Evolutionary conservation across 2,113 vertebrate genomes (phyloP).

Genomic region (Bufo bufo): DNA sequence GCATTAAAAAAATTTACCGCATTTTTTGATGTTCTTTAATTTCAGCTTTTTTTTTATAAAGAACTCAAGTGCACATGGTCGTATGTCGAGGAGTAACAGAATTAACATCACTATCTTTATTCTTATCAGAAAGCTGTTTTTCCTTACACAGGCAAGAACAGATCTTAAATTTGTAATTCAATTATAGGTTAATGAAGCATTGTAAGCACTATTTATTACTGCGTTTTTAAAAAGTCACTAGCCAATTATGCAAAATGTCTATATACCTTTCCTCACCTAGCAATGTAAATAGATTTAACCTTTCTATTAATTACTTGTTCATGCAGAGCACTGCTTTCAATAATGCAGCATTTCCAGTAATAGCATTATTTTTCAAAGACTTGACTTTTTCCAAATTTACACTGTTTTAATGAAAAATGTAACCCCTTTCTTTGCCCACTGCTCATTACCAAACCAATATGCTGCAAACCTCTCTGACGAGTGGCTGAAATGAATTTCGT

Average conservation of each 20-base stretch:
- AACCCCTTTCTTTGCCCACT: conserved; percentile 14
- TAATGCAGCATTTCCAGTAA: conserved; percentile 52
- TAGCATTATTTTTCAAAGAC: conserved; percentile 47
- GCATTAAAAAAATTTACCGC: not conserved
- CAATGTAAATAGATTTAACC: conserved; percentile 58
- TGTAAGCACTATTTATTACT: conserved; percentile 56
- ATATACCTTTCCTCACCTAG: conserved; percentile 50
- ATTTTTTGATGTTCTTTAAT: not conserved
- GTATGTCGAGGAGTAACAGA: conserved; percentile 19
- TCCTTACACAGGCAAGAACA: conserved; percentile 36
- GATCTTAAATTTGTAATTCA: conserved; percentile 54
- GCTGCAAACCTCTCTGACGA: not conserved
- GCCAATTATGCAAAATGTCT: conserved; percentile 56
- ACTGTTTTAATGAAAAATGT: conserved; percentile 30
- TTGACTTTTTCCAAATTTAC: conserved; percentile 44
- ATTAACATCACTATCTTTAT: conserved; percentile 24
- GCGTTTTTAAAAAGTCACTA: conserved; percentile 57
- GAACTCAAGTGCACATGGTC: not conserved
- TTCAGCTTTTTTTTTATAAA: not conserved
- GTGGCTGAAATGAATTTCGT: not conserved
- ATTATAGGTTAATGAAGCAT: conserved; percentile 59
- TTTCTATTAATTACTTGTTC: conserved; percentile 57
- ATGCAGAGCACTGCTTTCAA: conserved; percentile 41
- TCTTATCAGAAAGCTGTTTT: conserved; percentile 38
- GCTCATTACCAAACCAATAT: not conserved